Evolutionary conservation across 2,888 invertebrate species (phyloP).

Genomic region (Anagyrus pseudococci): DNA sequence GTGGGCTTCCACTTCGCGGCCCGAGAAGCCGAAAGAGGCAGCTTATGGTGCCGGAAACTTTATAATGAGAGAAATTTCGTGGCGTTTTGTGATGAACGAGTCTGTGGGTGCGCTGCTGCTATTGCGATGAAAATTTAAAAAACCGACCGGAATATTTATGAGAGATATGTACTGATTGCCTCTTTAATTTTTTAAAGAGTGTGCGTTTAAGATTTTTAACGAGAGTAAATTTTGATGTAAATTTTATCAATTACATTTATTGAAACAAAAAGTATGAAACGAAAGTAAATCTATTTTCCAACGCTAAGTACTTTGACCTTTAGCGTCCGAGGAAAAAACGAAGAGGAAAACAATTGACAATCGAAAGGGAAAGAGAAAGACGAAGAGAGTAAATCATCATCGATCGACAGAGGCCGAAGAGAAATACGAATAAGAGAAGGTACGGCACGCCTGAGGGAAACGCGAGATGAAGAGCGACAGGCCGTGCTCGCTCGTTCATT

Average conservation of each 20-base stretch:
- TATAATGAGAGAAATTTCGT: conserved; percentile 15
- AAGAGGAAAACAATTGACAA: neutral
- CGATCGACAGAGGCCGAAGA: neutral
- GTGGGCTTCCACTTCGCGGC: conserved; percentile 6
- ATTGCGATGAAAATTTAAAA: neutral
- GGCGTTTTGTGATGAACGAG: conserved; percentile 6
- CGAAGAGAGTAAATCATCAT: neutral
- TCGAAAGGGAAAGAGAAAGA: neutral
- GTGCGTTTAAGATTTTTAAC: too few relatives aligned
- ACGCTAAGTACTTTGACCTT: conserved; percentile 1
- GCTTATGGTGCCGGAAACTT: conserved; percentile 6
- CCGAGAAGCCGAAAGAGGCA: neutral
- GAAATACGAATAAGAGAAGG: too few relatives aligned
- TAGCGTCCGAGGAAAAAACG: neutral
- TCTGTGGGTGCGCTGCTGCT: neutral
- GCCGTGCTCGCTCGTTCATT: conserved; percentile 38
- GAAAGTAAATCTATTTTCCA: too few relatives aligned
- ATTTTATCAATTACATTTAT: too few relatives aligned
- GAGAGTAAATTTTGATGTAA: too few relatives aligned
- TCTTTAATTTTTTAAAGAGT: too few relatives aligned
- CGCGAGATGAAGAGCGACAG: conserved; percentile 30
- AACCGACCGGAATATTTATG: too few relatives aligned
- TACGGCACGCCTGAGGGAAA: too few relatives aligned
- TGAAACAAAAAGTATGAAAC: too few relatives aligned
- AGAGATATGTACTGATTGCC: too few relatives aligned